Evolutionary conservation across 2,888 invertebrate species (phyloP).

Genomic region (Pristionchus entomophagus): DNA sequence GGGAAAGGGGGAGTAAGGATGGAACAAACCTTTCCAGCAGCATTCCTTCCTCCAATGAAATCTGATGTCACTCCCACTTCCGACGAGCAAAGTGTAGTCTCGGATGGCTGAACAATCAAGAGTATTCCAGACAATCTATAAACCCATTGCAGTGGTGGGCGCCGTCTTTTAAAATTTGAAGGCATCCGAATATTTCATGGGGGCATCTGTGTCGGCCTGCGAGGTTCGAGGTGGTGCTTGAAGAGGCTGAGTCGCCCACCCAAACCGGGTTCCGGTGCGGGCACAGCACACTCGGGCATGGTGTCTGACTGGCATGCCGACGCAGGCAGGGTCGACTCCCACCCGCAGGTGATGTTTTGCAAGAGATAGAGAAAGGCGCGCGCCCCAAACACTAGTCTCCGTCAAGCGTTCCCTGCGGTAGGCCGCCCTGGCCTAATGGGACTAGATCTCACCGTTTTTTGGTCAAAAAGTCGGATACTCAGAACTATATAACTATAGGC

Average conservation of each 20-base stretch:
- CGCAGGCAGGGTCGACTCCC: too few species aligned
- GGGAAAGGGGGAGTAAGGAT: not conserved
- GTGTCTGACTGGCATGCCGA: not conserved
- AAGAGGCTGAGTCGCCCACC: constrained; percentile 60
- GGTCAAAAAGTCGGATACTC: too few species aligned
- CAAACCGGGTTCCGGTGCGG: constrained; percentile 39
- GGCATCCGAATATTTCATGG: too few species aligned
- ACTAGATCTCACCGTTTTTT: too few species aligned
- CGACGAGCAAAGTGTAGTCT: not conserved
- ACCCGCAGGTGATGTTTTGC: too few species aligned
- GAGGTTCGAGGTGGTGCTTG: constrained; percentile 75
- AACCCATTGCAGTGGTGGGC: constrained; percentile 18
- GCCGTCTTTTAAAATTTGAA: constrained; percentile 75
- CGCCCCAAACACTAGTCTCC: too few species aligned
- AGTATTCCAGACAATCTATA: not conserved
- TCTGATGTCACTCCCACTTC: not conserved
- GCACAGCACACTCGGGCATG: constrained; percentile 32
- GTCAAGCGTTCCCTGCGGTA: too few species aligned
- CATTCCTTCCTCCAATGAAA: constrained; percentile 8
- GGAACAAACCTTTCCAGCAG: not conserved
- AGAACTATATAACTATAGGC: too few species aligned
- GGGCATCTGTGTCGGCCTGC: constrained; percentile 77
- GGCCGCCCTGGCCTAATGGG: too few species aligned
- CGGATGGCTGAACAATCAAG: not conserved
- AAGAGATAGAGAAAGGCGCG: too few species aligned